A percentile compares a stretch with the other conserved stretches of the same genome.
Evolutionary conservation across 1,140 invertebrate genomes (phyloP).

Genomic region (Drosophila hydei): DNA sequence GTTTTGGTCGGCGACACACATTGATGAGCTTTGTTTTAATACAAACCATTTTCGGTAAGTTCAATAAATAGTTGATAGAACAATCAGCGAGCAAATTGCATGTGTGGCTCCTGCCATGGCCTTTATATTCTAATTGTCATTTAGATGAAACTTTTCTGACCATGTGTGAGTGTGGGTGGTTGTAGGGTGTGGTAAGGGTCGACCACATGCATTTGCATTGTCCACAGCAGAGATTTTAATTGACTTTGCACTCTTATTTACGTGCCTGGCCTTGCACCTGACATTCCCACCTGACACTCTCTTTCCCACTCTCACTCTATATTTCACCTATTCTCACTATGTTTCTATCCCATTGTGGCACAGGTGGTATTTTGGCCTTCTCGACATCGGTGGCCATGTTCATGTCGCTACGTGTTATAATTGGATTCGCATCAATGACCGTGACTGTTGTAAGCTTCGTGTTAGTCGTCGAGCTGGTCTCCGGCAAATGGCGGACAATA

Average conservation of each 20-base stretch:
- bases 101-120: conserved; percentile 24
- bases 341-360: conserved; percentile 24
- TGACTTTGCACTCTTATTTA: conserved; percentile 79
- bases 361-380: conserved; percentile 87
- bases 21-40: conserved; percentile 86
- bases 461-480: conserved; percentile 88
- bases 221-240: conserved; percentile 68
- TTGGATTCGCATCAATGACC: conserved; percentile 88
- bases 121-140: conserved; percentile 76
- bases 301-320: not conserved
- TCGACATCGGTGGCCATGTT: conserved; percentile 88
- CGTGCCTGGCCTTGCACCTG: conserved; percentile 75
- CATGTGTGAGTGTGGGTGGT: conserved; percentile 7
- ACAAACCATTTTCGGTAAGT: conserved; percentile 74
- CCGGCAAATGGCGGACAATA: conserved; percentile 89
- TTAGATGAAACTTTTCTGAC: conserved; percentile 57
- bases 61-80: conserved; percentile 39
- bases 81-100: conserved; percentile 39
- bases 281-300: conserved; percentile 49
- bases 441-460: conserved; percentile 91
- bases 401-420: conserved; percentile 86
- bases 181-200: conserved; percentile 32
- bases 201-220: conserved; percentile 61
- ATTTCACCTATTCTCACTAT: conserved; percentile 2
- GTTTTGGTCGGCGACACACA: conserved; percentile 89